Evolutionary conservation across 1,140 invertebrate genomes (phyloP).

Genomic region (Melipona quadrifasciata): DNA sequence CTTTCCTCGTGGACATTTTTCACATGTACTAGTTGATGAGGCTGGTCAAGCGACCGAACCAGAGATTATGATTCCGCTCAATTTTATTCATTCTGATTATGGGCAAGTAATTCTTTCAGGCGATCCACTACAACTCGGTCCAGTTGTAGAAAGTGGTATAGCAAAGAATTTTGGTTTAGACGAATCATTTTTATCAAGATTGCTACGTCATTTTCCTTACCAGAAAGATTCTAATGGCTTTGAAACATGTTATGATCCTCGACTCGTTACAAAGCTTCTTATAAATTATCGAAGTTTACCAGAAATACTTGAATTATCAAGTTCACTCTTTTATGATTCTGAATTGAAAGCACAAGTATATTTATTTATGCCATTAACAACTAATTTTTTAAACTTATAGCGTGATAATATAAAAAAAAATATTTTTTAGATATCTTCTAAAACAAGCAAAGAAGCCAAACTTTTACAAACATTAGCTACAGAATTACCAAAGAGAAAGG

Average conservation of each 20-base stretch:
- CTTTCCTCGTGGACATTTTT: slow-evolving; percentile 89
- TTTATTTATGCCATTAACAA: slow-evolving; percentile 1
- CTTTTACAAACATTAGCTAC: slow-evolving; percentile 67
- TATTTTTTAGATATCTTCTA: slow-evolving; percentile 53
- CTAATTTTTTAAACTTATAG: not conserved
- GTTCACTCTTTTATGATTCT: slow-evolving; percentile 91
- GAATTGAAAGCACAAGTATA: slow-evolving; percentile 85
- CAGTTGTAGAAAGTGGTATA: slow-evolving; percentile 87
- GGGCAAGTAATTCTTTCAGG: slow-evolving; percentile 92
- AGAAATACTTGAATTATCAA: slow-evolving; percentile 89
- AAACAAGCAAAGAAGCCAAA: slow-evolving; percentile 71
- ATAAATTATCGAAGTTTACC: slow-evolving; percentile 91
- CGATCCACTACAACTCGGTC: slow-evolving; percentile 95
- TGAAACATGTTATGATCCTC: slow-evolving; percentile 85
- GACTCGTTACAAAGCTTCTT: slow-evolving; percentile 87
- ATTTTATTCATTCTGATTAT: slow-evolving; percentile 76
- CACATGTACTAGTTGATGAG: slow-evolving; percentile 95
- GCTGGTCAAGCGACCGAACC: slow-evolving; percentile 95
- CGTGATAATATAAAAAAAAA: slow-evolving; percentile 18
- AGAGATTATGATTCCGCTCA: slow-evolving; percentile 90
- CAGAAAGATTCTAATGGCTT: slow-evolving; percentile 84
- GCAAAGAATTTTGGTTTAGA: slow-evolving; percentile 86
- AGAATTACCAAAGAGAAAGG: slow-evolving; percentile 74
- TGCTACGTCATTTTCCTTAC: slow-evolving; percentile 86
- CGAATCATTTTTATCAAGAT: slow-evolving; percentile 87